A percentile compares a stretch with the other conserved stretches of the same genome.
Conservation (phyloP, 92 coral and sea anemone species). For the Epizoanthus scotinus region DNA sequence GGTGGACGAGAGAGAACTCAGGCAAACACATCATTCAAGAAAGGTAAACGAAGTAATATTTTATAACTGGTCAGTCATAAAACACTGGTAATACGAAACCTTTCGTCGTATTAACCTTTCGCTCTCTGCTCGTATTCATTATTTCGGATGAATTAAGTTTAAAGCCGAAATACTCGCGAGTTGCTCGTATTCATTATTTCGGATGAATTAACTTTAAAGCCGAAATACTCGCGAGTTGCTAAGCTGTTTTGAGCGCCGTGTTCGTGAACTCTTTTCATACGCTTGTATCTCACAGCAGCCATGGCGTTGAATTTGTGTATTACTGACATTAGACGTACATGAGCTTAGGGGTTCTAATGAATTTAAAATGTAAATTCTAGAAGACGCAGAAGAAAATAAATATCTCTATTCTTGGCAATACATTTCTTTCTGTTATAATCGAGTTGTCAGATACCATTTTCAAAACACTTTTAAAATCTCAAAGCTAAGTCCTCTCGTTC, state of each 20-base stretch:
- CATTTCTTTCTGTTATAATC: not conserved
- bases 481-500: not conserved
- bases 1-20: not conserved
- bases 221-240: not conserved
- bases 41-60: too few species aligned
- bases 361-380: conserved; percentile 37
- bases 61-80: too few species aligned
- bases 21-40: not conserved
- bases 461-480: not conserved
- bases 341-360: not conserved
- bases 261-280: not conserved
- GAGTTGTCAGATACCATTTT: not conserved
- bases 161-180: not conserved
- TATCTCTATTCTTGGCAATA: not conserved
- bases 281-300: not conserved
- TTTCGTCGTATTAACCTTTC: not conserved
- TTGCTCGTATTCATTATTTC: conserved; percentile 4
- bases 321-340: conserved; percentile 1
- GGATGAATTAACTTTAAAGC: not conserved
- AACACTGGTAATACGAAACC: too few species aligned
- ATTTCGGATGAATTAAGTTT: not conserved
- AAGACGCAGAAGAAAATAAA: conserved; percentile 4
- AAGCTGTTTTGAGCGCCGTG: not conserved
- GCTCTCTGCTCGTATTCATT: conserved; percentile 3
- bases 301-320: conserved; percentile 11